Percentiles rank a stretch among this genome's conserved stretches.
Conservation (phyloP, 2,797 vertebrate species). For the Coregonus suidteri region DNA sequence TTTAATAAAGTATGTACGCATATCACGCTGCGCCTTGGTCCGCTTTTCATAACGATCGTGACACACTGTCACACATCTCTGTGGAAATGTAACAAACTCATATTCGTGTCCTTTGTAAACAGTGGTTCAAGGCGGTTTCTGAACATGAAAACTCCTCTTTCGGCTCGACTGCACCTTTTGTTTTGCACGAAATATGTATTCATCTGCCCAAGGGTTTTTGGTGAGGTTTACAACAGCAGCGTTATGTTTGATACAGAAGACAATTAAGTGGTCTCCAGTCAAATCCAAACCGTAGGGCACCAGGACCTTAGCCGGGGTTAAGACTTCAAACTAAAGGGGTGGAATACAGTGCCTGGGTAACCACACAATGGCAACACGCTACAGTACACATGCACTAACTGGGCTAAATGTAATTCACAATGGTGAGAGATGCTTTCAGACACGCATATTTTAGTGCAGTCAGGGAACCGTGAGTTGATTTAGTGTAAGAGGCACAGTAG, state of each 20-base stretch:
- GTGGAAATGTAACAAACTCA: conserved; percentile 31
- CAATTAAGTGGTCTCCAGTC: conserved; percentile 53
- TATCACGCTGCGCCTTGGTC: no score
- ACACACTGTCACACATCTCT: conserved; percentile 29
- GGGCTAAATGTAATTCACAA: neutral
- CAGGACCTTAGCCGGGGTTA: conserved; percentile 30
- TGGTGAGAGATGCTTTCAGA: conserved; percentile 32
- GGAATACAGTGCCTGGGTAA: conserved; percentile 13
- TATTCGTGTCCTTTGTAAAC: conserved; percentile 22
- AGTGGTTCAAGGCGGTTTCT: conserved; percentile 4
- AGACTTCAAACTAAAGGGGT: neutral
- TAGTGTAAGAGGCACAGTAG: neutral
- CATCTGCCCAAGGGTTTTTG: neutral
- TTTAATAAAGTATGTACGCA: no score
- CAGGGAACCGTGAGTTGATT: conserved; percentile 11
- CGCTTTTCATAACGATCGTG: no score
- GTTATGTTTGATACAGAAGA: conserved; percentile 55
- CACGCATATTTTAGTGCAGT: conserved; percentile 39
- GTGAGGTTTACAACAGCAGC: conserved; percentile 33
- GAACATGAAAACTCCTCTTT: conserved; percentile 10
- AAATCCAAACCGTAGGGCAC: conserved; percentile 49
- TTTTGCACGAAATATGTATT: conserved; percentile 49
- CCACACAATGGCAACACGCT: neutral
- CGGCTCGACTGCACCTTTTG: conserved; percentile 34
- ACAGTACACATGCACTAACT: neutral